Conservation (phyloP, 2,113 vertebrate species). For the Crotalus tigris region DNA sequence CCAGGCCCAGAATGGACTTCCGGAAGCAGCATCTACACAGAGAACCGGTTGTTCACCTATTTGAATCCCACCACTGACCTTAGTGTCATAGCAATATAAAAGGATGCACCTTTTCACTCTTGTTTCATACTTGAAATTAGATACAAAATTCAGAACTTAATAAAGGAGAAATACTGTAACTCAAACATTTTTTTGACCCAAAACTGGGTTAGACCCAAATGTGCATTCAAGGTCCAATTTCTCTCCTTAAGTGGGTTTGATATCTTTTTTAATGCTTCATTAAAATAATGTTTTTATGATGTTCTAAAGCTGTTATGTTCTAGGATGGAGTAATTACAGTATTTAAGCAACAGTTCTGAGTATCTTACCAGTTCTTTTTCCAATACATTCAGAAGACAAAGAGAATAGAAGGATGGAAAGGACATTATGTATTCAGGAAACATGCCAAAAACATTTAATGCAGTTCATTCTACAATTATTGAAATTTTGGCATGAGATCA, state of each 20-base stretch:
- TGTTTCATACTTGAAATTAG: neutral
- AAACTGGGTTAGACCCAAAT: neutral
- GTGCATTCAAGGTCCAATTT: neutral
- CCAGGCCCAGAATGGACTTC: too few relatives aligned
- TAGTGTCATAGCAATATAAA: neutral
- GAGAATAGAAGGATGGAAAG: conserved; percentile 5
- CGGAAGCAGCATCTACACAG: too few relatives aligned
- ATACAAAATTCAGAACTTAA: neutral
- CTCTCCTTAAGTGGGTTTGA: neutral
- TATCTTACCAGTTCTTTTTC: conserved; percentile 21
- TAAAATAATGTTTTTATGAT: neutral
- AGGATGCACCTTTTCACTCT: neutral
- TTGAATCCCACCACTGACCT: neutral
- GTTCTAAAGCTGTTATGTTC: neutral
- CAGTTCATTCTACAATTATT: neutral
- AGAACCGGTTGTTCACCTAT: too few relatives aligned
- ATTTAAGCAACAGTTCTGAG: neutral
- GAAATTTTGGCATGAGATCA: neutral
- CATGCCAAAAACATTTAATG: conserved; percentile 16
- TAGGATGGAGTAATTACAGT: conserved; percentile 8
- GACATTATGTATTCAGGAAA: conserved; percentile 13
- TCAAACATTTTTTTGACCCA: neutral
- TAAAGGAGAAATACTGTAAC: neutral
- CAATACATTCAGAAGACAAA: conserved; percentile 13
- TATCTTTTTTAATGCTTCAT: neutral